Conservation (phyloP, 2,797 vertebrate genomes). For the Malacoraja senta region DNA sequence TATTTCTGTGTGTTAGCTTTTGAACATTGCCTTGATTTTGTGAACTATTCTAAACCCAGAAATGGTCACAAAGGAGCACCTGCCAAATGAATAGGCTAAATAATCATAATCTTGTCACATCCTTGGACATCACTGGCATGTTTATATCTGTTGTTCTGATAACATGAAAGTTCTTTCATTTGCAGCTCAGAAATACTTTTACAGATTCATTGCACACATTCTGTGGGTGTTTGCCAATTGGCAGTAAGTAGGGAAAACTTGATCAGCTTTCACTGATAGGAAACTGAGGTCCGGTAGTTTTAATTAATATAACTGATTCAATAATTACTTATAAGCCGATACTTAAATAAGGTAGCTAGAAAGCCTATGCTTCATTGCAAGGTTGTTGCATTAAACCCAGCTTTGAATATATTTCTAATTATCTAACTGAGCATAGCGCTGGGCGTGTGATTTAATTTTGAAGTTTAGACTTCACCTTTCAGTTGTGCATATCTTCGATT, state of each 20-base stretch:
- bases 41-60: not conserved
- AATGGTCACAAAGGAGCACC: not conserved
- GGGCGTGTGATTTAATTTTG: not conserved
- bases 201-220: not conserved
- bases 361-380: not conserved
- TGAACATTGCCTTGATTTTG: not conserved
- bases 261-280: constrained; percentile 97
- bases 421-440: not conserved
- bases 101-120: not conserved
- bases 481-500: not conserved
- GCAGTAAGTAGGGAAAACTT: constrained; percentile 97
- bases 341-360: not conserved
- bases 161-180: not conserved
- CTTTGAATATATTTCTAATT: not conserved
- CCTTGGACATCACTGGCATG: not conserved
- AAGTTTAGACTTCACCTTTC: not conserved
- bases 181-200: not conserved
- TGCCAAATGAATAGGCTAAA: too few species aligned
- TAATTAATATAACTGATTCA: constrained; percentile 98
- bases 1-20: too few species aligned
- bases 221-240: constrained; percentile 51
- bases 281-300: constrained; percentile 87
- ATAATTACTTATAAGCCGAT: constrained; percentile 49
- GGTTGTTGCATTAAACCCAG: not conserved
- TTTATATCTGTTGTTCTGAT: not conserved